phyloP scores from a whole-genome alignment of 53 echinoderm and acorn worm species.

The Patiria pectinifera region DNA sequence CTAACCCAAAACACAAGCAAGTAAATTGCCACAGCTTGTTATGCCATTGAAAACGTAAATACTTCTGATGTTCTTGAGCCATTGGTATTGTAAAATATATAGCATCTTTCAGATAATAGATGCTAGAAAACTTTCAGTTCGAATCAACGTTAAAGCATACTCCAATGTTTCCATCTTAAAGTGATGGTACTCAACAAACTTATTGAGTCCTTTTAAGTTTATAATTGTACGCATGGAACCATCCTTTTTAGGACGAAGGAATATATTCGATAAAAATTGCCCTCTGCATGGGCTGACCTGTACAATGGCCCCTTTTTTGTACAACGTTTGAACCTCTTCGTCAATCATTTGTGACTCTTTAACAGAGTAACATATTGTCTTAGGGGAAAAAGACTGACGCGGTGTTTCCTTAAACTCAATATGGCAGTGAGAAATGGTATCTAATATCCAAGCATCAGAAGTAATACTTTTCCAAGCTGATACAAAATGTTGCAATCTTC shows the following conservation, averaged over 20 bases:
- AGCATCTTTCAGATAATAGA: constrained; percentile 30
- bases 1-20: constrained; percentile 6
- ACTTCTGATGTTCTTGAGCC: constrained; percentile 18
- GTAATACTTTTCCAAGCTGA: constrained; percentile 18
- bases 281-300: neutral
- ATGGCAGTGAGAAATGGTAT: neutral
- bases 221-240: constrained; percentile 25
- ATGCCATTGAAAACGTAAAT: constrained; percentile 14
- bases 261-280: constrained; percentile 57
- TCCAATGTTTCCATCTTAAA: constrained; percentile 48
- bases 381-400: neutral
- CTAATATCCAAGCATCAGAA: constrained; percentile 18
- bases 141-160: constrained; percentile 10
- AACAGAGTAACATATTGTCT: neutral
- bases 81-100: constrained; percentile 27
- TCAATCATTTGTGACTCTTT: neutral
- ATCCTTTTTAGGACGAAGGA: constrained; percentile 64
- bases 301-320: constrained; percentile 8
- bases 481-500: neutral
- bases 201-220: constrained; percentile 1
- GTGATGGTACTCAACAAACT: constrained; percentile 27
- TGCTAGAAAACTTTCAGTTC: neutral
- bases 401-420: constrained; percentile 5
- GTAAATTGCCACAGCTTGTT: neutral
- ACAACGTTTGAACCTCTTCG: neutral